phyloP scores from a whole-genome alignment of 2,797 vertebrate species.

The Decapterus maruadsi region DNA sequence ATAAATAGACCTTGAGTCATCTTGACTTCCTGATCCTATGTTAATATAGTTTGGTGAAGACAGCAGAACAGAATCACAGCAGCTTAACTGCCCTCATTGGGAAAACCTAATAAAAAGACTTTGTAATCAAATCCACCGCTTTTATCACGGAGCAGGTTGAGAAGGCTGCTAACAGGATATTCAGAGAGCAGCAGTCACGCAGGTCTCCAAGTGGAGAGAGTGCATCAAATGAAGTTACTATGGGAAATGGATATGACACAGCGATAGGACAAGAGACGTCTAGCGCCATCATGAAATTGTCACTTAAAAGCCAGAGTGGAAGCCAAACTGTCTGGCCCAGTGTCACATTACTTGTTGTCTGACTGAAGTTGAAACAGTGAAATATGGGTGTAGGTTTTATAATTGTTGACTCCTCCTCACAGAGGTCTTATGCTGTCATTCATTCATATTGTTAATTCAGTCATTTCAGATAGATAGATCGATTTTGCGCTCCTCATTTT shows the following conservation, averaged over 20 bases:
- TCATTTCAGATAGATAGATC: slow-evolving; percentile 9
- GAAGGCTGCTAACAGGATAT: slow-evolving; percentile 77
- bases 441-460: background rate
- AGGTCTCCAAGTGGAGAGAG: slow-evolving; percentile 66
- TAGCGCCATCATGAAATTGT: slow-evolving; percentile 54
- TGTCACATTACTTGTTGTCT: slow-evolving; percentile 40
- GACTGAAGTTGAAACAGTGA: slow-evolving; percentile 13
- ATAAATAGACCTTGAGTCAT: slow-evolving; percentile 62
- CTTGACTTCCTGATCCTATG: slow-evolving; percentile 65
- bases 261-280: slow-evolving; percentile 52
- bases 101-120: slow-evolving; percentile 84
- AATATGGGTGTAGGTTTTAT: slow-evolving; percentile 1
- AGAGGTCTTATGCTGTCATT: too few relatives aligned
- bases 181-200: slow-evolving; percentile 63
- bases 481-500: background rate
- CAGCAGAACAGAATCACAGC: slow-evolving; percentile 70
- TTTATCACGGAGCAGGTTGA: slow-evolving; percentile 78
- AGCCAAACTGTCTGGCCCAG: slow-evolving; percentile 54
- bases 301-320: slow-evolving; percentile 61
- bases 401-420: background rate
- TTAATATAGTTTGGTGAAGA: slow-evolving; percentile 78
- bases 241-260: slow-evolving; percentile 76
- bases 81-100: slow-evolving; percentile 79
- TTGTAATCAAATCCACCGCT: slow-evolving; percentile 83
- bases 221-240: slow-evolving; percentile 81